Conservation (phyloP, 2,888 invertebrate species). For the Lacanobia oleracea region DNA sequence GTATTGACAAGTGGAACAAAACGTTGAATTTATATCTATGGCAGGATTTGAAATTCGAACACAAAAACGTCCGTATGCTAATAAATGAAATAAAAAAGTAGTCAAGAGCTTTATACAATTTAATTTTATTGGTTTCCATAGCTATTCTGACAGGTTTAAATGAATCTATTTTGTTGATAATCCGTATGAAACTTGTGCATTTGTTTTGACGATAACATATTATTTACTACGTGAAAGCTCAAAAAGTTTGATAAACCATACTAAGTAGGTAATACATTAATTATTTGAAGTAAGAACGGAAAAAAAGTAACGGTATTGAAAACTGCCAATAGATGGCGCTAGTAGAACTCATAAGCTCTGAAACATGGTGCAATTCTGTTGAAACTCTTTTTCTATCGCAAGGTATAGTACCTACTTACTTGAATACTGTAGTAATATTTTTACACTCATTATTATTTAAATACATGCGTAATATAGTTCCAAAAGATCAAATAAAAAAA, state of each 20-base stretch:
- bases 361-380: too few species aligned
- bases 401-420: neutral
- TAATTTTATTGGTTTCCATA: conserved; percentile 42
- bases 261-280: too few species aligned
- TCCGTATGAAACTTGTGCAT: neutral
- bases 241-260: too few species aligned
- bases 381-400: neutral
- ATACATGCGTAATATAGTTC: neutral
- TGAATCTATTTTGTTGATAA: neutral
- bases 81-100: conserved; percentile 27
- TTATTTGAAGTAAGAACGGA: too few species aligned
- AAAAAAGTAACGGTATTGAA: neutral
- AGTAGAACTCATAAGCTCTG: neutral
- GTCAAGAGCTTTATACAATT: conserved; percentile 19
- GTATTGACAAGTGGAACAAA: conserved; percentile 51
- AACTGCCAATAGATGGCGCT: neutral
- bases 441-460: neutral
- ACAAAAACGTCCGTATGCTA: conserved; percentile 12
- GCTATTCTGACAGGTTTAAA: conserved; percentile 24
- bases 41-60: conserved; percentile 22
- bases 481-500: too few species aligned
- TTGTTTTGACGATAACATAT: neutral
- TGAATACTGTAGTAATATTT: neutral
- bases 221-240: neutral
- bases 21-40: conserved; percentile 35